These are phyloP conservation scores for Cordylochernes scorpioides DNA, from an alignment of 2,888 invertebrate species.

Conservation along the genomic window DNA sequence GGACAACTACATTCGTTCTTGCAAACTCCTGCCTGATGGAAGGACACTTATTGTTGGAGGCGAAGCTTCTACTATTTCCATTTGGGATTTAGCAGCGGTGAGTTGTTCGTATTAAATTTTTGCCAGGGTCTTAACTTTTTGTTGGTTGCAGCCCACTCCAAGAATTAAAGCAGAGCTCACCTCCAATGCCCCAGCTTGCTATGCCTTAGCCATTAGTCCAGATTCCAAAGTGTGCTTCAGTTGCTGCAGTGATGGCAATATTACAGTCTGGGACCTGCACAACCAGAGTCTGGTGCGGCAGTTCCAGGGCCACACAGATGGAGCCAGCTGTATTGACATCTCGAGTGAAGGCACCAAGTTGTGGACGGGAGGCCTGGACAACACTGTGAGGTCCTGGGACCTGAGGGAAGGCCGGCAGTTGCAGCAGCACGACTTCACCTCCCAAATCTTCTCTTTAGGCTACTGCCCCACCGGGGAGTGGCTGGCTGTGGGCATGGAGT, in stretches of 20 bases:
- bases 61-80: slow-evolving; percentile 75
- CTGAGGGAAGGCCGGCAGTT: slow-evolving; percentile 63
- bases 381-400: slow-evolving; percentile 83
- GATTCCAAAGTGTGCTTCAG: slow-evolving; percentile 92
- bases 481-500: slow-evolving; percentile 91
- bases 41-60: slow-evolving; percentile 84
- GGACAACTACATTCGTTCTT: slow-evolving; percentile 85
- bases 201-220: slow-evolving; percentile 82
- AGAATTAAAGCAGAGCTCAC: slow-evolving; percentile 76
- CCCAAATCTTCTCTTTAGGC: slow-evolving; percentile 71
- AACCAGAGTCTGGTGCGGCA: slow-evolving; percentile 54
- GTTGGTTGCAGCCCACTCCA: slow-evolving; percentile 31
- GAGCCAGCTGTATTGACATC: slow-evolving; percentile 88
- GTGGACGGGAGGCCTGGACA: slow-evolving; percentile 86
- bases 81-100: slow-evolving; percentile 68
- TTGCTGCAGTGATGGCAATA: slow-evolving; percentile 88
- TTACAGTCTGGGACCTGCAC: slow-evolving; percentile 85
- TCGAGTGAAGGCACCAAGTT: slow-evolving; percentile 66
- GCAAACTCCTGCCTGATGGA: slow-evolving; percentile 76
- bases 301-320: slow-evolving; percentile 62
- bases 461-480: slow-evolving; percentile 85
- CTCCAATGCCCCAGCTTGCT: slow-evolving; percentile 79
- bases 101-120: slow-evolving; percentile 2
- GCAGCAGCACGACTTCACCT: slow-evolving; percentile 74
- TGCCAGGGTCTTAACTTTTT: neutral